Percentiles rank a stretch among this genome's conserved stretches.
These are phyloP conservation scores for Microvelia longipes DNA, from an alignment of 1,140 invertebrate species.

Conservation along the genomic window DNA sequence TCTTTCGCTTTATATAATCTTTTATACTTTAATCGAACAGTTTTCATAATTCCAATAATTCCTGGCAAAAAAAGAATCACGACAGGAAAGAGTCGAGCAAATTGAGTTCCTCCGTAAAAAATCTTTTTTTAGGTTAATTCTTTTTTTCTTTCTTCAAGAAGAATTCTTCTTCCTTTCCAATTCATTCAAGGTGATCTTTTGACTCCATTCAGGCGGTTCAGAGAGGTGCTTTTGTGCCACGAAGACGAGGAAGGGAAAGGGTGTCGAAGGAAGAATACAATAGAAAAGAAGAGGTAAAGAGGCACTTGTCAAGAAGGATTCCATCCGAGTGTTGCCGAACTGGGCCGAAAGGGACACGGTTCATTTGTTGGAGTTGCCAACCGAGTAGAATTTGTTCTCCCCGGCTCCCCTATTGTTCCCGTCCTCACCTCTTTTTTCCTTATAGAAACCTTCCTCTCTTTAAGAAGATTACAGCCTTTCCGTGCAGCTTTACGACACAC, in stretches of 20 bases:
- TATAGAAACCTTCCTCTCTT: not conserved
- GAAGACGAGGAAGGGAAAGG: not conserved
- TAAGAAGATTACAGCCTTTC: not conserved
- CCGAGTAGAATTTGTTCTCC: not conserved
- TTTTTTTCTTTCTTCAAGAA: not conserved
- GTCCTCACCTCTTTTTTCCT: not conserved
- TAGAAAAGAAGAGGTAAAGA: not conserved
- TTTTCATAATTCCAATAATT: not conserved
- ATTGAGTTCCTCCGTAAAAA: not conserved
- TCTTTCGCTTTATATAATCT: not conserved
- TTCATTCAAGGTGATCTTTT: not conserved
- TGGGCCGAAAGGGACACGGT: not conserved
- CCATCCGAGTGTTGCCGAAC: not conserved
- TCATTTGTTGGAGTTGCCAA: not conserved
- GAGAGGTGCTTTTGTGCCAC: not conserved
- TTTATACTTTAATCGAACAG: not conserved
- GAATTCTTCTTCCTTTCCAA: not conserved
- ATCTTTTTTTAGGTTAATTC: not conserved
- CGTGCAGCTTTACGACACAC: not conserved
- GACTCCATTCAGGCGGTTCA: not conserved
- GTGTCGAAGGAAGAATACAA: not conserved
- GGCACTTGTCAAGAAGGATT: not conserved
- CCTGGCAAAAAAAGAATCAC: not conserved
- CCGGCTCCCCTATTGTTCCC: not conserved
- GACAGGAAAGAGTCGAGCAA: not conserved